Evolutionary conservation across 37 sponge, comb jelly and placozoan genomes (phyloP).

Genomic region (Chondrilla cf. caribensis): DNA sequence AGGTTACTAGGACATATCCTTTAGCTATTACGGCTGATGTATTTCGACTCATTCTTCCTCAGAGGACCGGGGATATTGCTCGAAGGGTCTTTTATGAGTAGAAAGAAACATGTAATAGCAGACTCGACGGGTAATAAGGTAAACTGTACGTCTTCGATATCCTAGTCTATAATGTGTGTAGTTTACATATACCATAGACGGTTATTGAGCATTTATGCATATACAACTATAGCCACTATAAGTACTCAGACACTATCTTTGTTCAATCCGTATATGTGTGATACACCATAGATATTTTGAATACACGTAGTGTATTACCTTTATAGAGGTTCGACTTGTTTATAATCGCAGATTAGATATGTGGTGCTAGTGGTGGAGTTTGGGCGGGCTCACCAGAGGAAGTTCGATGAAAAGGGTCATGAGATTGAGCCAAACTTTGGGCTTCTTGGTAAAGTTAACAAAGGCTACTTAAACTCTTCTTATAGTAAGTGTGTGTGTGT

Average conservation of each 20-base stretch:
- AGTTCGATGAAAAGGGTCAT: constrained; percentile 50
- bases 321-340: too few relatives aligned
- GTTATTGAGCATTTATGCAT: too few relatives aligned
- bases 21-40: not conserved
- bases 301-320: too few relatives aligned
- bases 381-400: constrained; percentile 48
- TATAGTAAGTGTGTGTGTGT: constrained; percentile 57
- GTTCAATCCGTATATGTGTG: not conserved
- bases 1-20: not conserved
- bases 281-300: not conserved
- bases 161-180: too few relatives aligned
- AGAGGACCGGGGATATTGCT: constrained; percentile 68
- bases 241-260: too few relatives aligned
- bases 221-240: too few relatives aligned
- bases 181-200: too few relatives aligned
- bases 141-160: not conserved
- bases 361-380: constrained; percentile 64
- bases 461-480: constrained; percentile 74
- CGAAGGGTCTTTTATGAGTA: constrained; percentile 68
- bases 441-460: constrained; percentile 44
- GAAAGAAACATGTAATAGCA: constrained; percentile 36
- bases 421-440: constrained; percentile 84
- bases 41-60: not conserved
- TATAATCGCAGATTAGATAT: constrained; percentile 37
- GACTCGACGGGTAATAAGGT: constrained; percentile 58